Conservation (phyloP, 2,888 invertebrate genomes). For the Drosophila kuntzei region DNA sequence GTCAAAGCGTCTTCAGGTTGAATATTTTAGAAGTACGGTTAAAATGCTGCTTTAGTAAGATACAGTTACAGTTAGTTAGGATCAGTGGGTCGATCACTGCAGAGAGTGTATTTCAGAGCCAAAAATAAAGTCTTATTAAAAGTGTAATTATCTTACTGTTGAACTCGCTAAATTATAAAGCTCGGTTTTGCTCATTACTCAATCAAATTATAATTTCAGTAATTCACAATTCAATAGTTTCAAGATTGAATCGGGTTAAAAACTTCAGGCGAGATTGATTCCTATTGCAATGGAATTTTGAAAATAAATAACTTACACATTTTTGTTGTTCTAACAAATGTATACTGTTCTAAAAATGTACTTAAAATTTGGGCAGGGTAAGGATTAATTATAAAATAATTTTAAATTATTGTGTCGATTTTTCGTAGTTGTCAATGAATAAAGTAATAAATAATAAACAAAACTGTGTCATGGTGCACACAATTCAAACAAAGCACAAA, state of each 20-base stretch:
- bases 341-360: too few relatives aligned
- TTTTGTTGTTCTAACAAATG: too few relatives aligned
- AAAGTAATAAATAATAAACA: too few relatives aligned
- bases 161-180: not conserved
- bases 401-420: too few relatives aligned
- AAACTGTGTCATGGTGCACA: not conserved
- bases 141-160: not conserved
- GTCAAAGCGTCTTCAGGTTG: not conserved
- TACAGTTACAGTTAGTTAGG: conserved; percentile 25
- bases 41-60: conserved; percentile 1
- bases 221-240: too few relatives aligned
- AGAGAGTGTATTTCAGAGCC: not conserved
- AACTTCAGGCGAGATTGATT: too few relatives aligned
- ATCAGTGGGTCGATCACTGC: not conserved
- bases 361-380: too few relatives aligned
- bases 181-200: not conserved
- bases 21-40: not conserved
- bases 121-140: not conserved
- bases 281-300: too few relatives aligned
- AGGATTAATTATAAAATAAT: too few relatives aligned
- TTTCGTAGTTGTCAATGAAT: too few relatives aligned
- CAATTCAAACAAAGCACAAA: not conserved
- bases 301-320: too few relatives aligned
- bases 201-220: not conserved
- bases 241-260: too few relatives aligned